phyloP scores from a whole-genome alignment of 2,113 vertebrate genomes.

The Strix uralensis region DNA sequence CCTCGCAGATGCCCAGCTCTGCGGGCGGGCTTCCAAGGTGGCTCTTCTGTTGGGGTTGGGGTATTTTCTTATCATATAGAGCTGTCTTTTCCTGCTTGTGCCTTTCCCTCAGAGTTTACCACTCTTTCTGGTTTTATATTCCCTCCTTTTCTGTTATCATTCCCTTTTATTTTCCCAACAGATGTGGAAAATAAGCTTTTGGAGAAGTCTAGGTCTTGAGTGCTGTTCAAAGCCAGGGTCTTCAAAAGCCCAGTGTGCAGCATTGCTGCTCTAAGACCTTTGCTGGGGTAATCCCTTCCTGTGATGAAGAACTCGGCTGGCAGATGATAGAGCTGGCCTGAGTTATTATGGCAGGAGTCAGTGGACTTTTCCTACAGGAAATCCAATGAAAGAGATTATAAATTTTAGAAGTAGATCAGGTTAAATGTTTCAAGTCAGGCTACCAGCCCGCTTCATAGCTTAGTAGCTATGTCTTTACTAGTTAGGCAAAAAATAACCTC shows the following conservation, averaged over 20 bases:
- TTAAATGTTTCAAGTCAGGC: not conserved
- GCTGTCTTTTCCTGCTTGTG: not conserved
- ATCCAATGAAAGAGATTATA: not conserved
- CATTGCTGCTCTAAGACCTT: not conserved
- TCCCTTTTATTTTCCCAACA: not conserved
- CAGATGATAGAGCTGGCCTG: not conserved
- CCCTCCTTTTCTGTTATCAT: not conserved
- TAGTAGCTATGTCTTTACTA: not conserved
- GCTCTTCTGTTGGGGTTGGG: not conserved
- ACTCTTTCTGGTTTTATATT: not conserved
- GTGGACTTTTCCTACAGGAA: not conserved
- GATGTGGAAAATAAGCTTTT: not conserved
- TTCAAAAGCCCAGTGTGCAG: accelerated
- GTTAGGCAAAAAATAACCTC: not conserved
- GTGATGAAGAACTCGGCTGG: not conserved
- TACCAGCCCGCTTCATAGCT: not conserved
- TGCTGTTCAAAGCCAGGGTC: not conserved
- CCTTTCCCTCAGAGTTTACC: not conserved
- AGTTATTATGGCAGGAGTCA: not conserved
- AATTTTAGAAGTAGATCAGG: not conserved
- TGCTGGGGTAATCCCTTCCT: not conserved
- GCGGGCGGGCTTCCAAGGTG: not conserved
- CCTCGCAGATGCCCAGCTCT: not conserved
- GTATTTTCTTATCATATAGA: not conserved
- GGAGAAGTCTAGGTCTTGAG: not conserved